Base-by-base conservation (phyloP, 2,888 invertebrate species). In the Phengaris alcon region DNA sequence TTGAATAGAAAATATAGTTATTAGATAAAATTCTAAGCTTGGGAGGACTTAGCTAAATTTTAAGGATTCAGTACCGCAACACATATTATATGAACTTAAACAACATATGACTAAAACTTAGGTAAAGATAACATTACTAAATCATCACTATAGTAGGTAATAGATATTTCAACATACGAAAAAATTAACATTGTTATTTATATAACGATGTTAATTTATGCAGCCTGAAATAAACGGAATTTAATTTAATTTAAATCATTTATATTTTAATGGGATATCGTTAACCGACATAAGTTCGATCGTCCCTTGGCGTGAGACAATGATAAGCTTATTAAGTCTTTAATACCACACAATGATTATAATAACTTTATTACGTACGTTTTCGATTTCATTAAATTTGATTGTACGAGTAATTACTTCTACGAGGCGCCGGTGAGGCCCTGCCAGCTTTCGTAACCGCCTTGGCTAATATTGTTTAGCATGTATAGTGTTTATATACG, bases 381-480 rank as follows among this genome's bases (percentile, higher is more conserved):
- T 15, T 7, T 4, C 9, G n/a, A 57, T 57, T 57, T 7, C 57
- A 57, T 57, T 57, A 57, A 9, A 8, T 57, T n/a, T 57, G 9
- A 57, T 15, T 57, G 57, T 55, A n/a, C n/a, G n/a, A n/a, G n/a
- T n/a, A 2, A 15, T 57, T 15, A n/a, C 57, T 13, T 0, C 8
- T 15, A 13, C 57, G 15, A 57, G 15, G 57, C 15, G 8, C 57
- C 15, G 7, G 57, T 9, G n/a, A 6, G n/a, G n/a, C 35, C 35
- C 35, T n/a, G n/a, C 55, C 1, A 9, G 57, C 15, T 57, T 57
- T 57, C 57, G 57, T 15, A 57, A 57, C 15, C n/a, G 57, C 57
- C n/a, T 57, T 57, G 8, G n/a, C 59, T 59, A 59, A 59, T 59
- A 59, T 59, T 59, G 59, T 59, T 22, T 22, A 59, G 22, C 59